phyloP scores from a whole-genome alignment of 2,113 vertebrate species.

The Rutilus rutilus region DNA sequence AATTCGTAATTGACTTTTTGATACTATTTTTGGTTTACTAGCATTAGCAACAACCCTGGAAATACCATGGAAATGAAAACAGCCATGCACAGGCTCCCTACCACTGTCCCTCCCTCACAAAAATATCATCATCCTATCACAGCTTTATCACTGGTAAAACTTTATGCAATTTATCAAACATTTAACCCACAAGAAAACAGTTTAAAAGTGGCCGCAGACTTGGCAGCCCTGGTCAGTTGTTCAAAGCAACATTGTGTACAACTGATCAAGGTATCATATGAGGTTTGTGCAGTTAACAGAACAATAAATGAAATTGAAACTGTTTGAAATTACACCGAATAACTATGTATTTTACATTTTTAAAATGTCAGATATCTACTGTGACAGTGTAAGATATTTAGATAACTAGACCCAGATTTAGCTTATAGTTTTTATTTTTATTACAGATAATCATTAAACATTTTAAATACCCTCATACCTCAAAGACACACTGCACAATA shows the following conservation, averaged over 20 bases:
- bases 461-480: constrained; percentile 14
- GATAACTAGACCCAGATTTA: background rate
- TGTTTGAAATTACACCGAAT: no score
- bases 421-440: constrained; percentile 15
- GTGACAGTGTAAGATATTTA: background rate
- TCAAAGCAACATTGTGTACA: background rate
- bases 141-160: background rate
- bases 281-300: background rate
- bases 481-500: background rate
- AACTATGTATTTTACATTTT: background rate
- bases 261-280: background rate
- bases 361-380: background rate
- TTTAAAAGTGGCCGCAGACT: background rate
- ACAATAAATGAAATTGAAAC: background rate
- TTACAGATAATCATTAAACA: background rate
- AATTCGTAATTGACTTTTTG: no score
- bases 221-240: background rate
- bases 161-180: background rate
- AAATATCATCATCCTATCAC: background rate
- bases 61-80: background rate
- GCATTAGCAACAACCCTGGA: background rate
- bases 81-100: background rate
- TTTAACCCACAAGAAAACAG: background rate
- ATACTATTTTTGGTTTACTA: background rate
- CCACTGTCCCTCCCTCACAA: background rate